phyloP scores from a whole-genome alignment of 2,797 vertebrate genomes.

The Aphelocoma californica region DNA sequence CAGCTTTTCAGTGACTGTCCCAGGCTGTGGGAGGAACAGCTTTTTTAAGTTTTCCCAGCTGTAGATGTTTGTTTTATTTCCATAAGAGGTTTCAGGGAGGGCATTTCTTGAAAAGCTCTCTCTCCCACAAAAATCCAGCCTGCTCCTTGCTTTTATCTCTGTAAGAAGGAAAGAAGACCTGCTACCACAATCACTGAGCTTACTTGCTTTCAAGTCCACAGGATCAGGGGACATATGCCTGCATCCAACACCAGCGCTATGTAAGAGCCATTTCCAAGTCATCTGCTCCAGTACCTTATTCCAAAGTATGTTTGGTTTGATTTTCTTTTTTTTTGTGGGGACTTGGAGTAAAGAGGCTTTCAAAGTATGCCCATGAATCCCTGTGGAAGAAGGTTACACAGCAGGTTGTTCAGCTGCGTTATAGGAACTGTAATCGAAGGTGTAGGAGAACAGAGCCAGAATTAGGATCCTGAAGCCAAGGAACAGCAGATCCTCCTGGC shows the following conservation, averaged over 20 bases:
- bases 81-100: background rate
- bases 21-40: background rate
- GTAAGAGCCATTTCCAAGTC: slow-evolving; percentile 19
- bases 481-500: background rate
- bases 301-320: background rate
- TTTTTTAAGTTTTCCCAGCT: background rate
- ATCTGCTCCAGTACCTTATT: background rate
- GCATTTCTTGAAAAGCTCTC: background rate
- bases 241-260: background rate
- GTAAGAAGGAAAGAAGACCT: background rate
- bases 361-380: background rate
- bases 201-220: background rate
- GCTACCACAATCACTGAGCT: background rate
- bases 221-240: background rate
- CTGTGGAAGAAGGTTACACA: background rate
- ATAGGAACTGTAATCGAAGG: background rate
- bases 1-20: background rate
- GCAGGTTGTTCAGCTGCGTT: background rate
- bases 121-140: background rate
- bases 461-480: background rate
- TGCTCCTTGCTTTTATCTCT: slow-evolving; percentile 14
- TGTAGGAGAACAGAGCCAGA: slow-evolving; percentile 16
- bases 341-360: slow-evolving; percentile 5
- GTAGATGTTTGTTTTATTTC: background rate
- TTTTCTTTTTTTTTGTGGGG: background rate